Evolutionary conservation across 2,888 invertebrate species (phyloP).

Genomic region (Pyrochroa serraticornis): DNA sequence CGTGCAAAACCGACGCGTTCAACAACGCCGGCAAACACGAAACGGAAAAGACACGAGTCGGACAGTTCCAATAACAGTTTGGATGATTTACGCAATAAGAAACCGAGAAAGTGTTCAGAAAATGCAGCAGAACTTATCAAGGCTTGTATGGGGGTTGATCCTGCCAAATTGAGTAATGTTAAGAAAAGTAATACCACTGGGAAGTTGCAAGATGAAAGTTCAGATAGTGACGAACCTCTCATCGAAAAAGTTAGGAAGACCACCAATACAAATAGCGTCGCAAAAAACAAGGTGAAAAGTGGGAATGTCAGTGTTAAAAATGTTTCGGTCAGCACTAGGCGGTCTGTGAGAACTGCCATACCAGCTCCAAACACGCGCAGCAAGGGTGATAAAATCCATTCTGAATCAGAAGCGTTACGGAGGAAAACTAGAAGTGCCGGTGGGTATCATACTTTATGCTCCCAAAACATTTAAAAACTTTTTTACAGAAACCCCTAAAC

Average conservation of each 20-base stretch:
- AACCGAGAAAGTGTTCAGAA: conserved; percentile 65
- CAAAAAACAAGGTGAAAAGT: conserved; percentile 19
- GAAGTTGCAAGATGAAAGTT: conserved; percentile 65
- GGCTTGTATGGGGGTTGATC: conserved; percentile 52
- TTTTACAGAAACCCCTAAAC: background rate
- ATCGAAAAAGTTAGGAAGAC: conserved; percentile 71
- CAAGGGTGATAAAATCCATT: conserved; percentile 50
- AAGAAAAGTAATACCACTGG: conserved; percentile 45
- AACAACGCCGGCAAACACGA: conserved; percentile 53
- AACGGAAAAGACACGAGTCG: conserved; percentile 80
- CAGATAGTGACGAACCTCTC: conserved; percentile 82
- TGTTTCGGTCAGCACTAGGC: conserved; percentile 48
- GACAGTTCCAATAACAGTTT: conserved; percentile 73
- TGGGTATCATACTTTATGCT: conserved; percentile 50
- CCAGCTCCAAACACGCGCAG: conserved; percentile 54
- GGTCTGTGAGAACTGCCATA: conserved; percentile 50
- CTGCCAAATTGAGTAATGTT: conserved; percentile 52
- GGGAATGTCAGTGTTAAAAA: conserved; percentile 13
- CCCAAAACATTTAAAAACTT: background rate
- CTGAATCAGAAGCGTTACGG: conserved; percentile 53
- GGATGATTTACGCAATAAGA: conserved; percentile 51
- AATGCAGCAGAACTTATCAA: conserved; percentile 53
- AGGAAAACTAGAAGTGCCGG: conserved; percentile 76
- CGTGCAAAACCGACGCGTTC: conserved; percentile 9
- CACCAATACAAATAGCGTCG: conserved; percentile 16